Evolutionary conservation across 2,797 vertebrate genomes (phyloP), one percentile per base, ranked within the genome.

Genomic region (Liasis olivaceus): DNA sequence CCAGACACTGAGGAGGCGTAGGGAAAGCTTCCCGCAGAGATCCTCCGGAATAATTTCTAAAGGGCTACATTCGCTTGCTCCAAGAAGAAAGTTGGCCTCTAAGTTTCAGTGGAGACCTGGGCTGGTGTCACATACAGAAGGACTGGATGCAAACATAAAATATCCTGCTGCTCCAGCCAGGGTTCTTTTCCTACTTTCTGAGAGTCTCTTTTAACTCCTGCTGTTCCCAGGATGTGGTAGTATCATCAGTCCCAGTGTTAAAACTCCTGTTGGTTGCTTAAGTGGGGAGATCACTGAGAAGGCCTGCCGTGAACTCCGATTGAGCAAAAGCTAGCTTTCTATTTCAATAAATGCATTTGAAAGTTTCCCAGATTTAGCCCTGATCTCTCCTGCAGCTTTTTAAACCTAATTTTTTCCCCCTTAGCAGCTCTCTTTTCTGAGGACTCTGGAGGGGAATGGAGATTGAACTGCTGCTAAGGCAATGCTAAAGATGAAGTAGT

Each of bases 1-100:
- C 66, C 95, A 96, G 93, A 26, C 95, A 95, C 92, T 5, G 62
- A 51, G 63, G 93, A 95, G 91, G 51, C 6, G 84, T 13, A 36
- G 90, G 90, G 87, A 90, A 95, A 95, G 85, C 15, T 96, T 93
- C 93, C 94, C 59, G 11, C 22, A 0, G 91, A 47, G 84, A 92
- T 88, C 86, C 94, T 96, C 84, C 14, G 2, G 94, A 12, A 15
- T 88, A 87, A 86, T 2, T 36, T 60, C 92, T 90, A 91, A 88
- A 91, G 94, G 93, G 15, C 91, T 0, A 0, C 0, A 0, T 56
- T 59, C 17, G 51, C 89, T 90, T 87, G 62, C 93, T 90, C 66
- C n/a, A 69, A 72, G 60, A 69, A 7, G 42, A 7, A 14, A 6
- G 69, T 88, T 85, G 5, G 13, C 54, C 15, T 28, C 64, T 7